A percentile compares a stretch with the other conserved stretches of the same genome.
Evolutionary conservation across 2,113 vertebrate genomes (phyloP).

Genomic region (Poeciliopsis turrubarensis): DNA sequence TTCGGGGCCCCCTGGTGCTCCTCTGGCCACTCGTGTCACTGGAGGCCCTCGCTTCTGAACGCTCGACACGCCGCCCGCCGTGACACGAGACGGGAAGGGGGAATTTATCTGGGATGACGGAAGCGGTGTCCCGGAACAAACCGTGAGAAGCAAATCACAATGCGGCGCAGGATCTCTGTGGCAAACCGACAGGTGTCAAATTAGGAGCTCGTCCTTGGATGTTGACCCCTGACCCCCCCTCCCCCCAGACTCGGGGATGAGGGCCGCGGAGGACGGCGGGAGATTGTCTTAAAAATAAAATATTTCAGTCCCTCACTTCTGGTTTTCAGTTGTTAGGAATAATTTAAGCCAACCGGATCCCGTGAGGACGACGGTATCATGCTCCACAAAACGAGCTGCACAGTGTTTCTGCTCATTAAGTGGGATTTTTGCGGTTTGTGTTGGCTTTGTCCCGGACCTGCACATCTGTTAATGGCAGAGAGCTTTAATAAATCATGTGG

Average conservation of each 20-base stretch:
- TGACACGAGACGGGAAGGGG: slow-evolving; percentile 31
- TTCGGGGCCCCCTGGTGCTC: slow-evolving; percentile 16
- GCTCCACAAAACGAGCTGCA: background rate
- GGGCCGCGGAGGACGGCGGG: background rate
- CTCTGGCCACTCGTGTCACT: slow-evolving; percentile 44
- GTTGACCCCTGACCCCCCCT: background rate
- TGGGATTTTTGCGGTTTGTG: background rate
- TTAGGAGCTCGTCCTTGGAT: slow-evolving; percentile 12
- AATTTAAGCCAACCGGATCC: background rate
- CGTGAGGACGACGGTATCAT: background rate
- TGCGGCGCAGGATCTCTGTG: slow-evolving; percentile 6
- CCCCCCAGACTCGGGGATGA: background rate
- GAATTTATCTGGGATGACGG: slow-evolving; percentile 37
- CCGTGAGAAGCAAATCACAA: slow-evolving; percentile 12
- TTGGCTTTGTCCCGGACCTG: background rate
- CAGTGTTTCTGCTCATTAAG: background rate
- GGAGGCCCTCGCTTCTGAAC: slow-evolving; percentile 38
- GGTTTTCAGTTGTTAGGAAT: background rate
- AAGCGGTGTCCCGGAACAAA: slow-evolving; percentile 17
- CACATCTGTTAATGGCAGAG: background rate
- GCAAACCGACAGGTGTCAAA: slow-evolving; percentile 47
- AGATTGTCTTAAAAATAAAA: background rate
- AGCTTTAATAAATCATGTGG: background rate
- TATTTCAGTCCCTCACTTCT: background rate
- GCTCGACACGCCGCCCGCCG: slow-evolving; percentile 42